phyloP scores from a whole-genome alignment of 1,140 invertebrate genomes.

The Polypedilum pembai region DNA sequence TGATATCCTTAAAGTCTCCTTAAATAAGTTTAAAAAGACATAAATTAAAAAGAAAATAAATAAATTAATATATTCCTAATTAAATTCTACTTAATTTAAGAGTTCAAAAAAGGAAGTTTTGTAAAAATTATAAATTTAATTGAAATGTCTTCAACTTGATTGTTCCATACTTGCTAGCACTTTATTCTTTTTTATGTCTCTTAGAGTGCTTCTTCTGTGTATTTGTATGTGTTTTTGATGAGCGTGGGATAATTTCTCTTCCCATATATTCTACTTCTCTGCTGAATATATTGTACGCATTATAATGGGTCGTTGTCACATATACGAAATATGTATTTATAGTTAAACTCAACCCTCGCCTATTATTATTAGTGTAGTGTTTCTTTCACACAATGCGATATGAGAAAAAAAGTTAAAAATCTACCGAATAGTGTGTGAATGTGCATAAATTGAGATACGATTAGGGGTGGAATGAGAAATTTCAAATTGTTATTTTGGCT shows the following conservation, averaged over 20 bases:
- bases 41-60: too few species aligned
- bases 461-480: constrained; percentile 9
- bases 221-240: neutral
- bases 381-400: neutral
- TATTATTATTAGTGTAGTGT: neutral
- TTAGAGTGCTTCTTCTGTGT: neutral
- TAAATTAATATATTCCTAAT: too few species aligned
- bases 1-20: too few species aligned
- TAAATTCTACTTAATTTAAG: too few species aligned
- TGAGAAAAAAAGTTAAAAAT: constrained; percentile 18
- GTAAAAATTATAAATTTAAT: too few species aligned
- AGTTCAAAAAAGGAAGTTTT: too few species aligned
- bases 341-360: neutral
- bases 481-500: neutral
- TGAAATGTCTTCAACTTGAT: too few species aligned
- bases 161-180: too few species aligned
- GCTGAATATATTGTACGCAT: neutral
- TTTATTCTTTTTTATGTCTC: neutral
- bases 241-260: constrained; percentile 11
- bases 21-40: too few species aligned
- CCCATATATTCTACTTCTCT: neutral
- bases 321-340: neutral
- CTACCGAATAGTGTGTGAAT: neutral
- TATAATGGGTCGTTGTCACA: constrained; percentile 11
- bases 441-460: neutral